These are phyloP conservation scores for Busseola fusca DNA, from an alignment of 2,888 invertebrate genomes.

Conservation along the genomic window DNA sequence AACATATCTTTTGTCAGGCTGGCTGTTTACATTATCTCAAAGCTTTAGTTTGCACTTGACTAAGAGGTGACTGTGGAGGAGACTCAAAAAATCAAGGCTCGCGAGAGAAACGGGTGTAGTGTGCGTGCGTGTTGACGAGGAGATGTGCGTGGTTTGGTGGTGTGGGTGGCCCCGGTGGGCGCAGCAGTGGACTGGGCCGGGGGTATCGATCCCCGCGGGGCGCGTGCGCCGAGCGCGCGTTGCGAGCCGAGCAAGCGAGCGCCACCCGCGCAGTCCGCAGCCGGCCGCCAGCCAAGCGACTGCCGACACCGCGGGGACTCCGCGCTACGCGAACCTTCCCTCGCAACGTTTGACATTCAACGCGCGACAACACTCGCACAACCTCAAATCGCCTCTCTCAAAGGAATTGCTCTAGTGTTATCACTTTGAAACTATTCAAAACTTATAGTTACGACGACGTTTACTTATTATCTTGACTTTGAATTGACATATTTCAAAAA, in stretches of 20 bases:
- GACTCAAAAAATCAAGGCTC: slow-evolving; percentile 76
- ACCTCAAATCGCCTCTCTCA: slow-evolving; percentile 79
- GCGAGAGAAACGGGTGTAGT: slow-evolving; percentile 69
- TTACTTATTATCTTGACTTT: slow-evolving; percentile 58
- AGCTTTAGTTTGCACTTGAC: slow-evolving; percentile 68
- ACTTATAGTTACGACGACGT: slow-evolving; percentile 60
- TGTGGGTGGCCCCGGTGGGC: slow-evolving; percentile 74
- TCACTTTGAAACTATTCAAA: slow-evolving; percentile 70
- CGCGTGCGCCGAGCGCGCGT: slow-evolving; percentile 83
- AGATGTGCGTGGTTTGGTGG: slow-evolving; percentile 45
- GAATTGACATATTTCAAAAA: slow-evolving; percentile 61
- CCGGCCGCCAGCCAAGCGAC: slow-evolving; percentile 84
- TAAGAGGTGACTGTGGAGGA: slow-evolving; percentile 65
- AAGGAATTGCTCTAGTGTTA: slow-evolving; percentile 83
- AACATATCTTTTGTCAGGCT: slow-evolving; percentile 41
- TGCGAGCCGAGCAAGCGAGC: slow-evolving; percentile 74
- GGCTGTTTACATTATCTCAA: slow-evolving; percentile 62
- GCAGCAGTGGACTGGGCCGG: slow-evolving; percentile 80
- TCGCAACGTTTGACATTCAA: slow-evolving; percentile 81
- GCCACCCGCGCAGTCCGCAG: slow-evolving; percentile 85
- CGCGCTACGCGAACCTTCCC: slow-evolving; percentile 60
- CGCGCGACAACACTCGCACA: slow-evolving; percentile 82
- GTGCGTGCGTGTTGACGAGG: slow-evolving; percentile 68
- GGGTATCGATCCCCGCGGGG: slow-evolving; percentile 86
- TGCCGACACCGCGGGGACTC: slow-evolving; percentile 73